These are phyloP conservation scores for Typhlomys cinereus DNA, from an alignment of 2,113 vertebrate genomes.

Conservation along the genomic window DNA sequence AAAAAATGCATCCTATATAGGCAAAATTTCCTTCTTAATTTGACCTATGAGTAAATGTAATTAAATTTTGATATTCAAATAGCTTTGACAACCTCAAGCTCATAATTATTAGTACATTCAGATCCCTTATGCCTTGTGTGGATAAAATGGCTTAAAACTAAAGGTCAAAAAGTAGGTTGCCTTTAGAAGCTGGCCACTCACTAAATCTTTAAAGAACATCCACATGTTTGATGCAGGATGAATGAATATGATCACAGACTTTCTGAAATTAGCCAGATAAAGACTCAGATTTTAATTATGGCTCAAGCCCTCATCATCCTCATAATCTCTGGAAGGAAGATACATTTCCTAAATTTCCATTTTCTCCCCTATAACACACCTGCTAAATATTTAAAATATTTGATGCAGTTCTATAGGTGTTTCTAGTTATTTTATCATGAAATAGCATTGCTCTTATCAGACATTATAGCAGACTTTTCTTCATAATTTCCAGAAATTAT, in stretches of 20 bases:
- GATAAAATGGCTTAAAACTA: background rate
- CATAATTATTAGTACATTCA: background rate
- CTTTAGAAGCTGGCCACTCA: background rate
- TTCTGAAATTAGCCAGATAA: slow-evolving; percentile 12
- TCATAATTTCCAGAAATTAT: background rate
- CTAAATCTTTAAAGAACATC: background rate
- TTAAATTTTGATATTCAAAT: background rate
- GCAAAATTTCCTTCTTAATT: background rate
- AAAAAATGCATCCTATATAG: background rate
- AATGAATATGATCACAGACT: background rate
- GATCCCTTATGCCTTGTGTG: background rate
- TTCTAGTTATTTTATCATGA: background rate
- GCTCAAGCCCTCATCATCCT: background rate
- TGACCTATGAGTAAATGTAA: background rate
- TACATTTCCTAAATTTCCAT: background rate
- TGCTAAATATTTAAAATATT: background rate
- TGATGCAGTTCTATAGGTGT: background rate
- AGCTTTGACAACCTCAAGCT: background rate
- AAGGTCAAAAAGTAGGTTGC: background rate
- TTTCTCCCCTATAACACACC: background rate
- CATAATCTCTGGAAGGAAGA: background rate
- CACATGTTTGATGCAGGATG: background rate
- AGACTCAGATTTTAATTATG: slow-evolving; percentile 38
- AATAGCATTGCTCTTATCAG: background rate
- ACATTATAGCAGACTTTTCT: background rate